Evolutionary conservation across 2,888 invertebrate genomes (phyloP).

Genomic region (Trissonchulus sp.): DNA sequence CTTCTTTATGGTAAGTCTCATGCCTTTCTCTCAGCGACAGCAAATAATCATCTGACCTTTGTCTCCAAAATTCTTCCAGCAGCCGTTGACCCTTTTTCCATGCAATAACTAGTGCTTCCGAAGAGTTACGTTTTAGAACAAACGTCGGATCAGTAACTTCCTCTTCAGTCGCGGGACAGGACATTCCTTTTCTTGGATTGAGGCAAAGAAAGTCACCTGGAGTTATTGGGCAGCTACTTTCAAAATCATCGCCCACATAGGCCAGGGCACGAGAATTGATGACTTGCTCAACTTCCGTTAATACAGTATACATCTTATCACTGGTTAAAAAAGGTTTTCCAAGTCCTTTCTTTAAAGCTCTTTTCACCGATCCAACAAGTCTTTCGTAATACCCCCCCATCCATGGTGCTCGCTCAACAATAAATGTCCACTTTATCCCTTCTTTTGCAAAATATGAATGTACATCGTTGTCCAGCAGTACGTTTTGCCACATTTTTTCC

Average conservation of each 20-base stretch:
- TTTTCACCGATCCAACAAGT: constrained; percentile 52
- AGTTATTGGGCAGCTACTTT: neutral
- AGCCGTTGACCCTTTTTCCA: constrained; percentile 18
- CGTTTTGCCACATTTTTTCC: constrained; percentile 28
- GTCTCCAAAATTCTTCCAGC: constrained; percentile 18
- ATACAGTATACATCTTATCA: constrained; percentile 25
- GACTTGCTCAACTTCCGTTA: constrained; percentile 31
- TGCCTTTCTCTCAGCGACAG: constrained; percentile 4
- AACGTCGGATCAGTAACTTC: neutral
- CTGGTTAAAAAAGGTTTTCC: constrained; percentile 13
- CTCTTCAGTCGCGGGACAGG: neutral
- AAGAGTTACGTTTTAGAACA: neutral
- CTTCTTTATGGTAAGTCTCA: neutral
- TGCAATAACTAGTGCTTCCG: neutral
- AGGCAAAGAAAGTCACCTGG: neutral
- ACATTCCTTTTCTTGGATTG: no score
- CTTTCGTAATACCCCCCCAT: constrained; percentile 56
- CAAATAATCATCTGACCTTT: constrained; percentile 18
- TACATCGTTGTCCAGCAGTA: neutral
- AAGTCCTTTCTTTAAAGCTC: constrained; percentile 29
- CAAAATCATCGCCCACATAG: constrained; percentile 25
- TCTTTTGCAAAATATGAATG: constrained; percentile 22
- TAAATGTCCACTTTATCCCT: constrained; percentile 48
- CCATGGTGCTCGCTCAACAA: constrained; percentile 53
- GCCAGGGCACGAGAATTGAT: constrained; percentile 28